phyloP scores from a whole-genome alignment of 2,113 vertebrate genomes.

The Plectropomus leopardus region DNA sequence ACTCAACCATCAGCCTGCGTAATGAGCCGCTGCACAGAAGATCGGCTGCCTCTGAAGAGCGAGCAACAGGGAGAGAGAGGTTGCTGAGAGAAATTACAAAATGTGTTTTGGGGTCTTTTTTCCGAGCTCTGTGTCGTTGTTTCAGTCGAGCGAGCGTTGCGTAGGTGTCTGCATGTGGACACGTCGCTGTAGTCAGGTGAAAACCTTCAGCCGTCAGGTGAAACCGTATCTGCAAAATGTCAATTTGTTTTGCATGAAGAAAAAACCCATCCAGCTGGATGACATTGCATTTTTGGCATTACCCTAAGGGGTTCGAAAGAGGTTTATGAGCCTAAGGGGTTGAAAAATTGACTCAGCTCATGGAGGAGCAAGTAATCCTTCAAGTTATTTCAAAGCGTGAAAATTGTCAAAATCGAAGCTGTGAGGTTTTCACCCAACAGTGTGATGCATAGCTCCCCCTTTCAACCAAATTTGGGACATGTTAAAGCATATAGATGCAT shows the following conservation, averaged over 20 bases:
- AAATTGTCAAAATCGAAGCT: slow-evolving; percentile 54
- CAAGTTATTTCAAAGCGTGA: slow-evolving; percentile 61
- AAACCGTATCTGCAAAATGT: slow-evolving; percentile 33
- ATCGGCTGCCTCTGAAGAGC: slow-evolving; percentile 61
- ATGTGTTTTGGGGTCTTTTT: slow-evolving; percentile 42
- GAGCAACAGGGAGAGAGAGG: slow-evolving; percentile 38
- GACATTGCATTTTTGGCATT: slow-evolving; percentile 56
- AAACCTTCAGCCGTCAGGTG: slow-evolving; percentile 51
- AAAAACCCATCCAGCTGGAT: slow-evolving; percentile 32
- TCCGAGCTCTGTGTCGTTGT: slow-evolving; percentile 31
- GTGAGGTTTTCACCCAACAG: slow-evolving; percentile 36
- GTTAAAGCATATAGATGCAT: slow-evolving; percentile 10
- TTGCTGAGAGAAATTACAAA: slow-evolving; percentile 51
- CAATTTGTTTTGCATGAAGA: not conserved
- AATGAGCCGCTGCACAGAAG: slow-evolving; percentile 73
- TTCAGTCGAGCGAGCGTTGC: slow-evolving; percentile 37
- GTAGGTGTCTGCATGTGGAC: slow-evolving; percentile 36
- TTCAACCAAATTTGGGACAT: slow-evolving; percentile 26
- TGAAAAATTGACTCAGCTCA: slow-evolving; percentile 56
- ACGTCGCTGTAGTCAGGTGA: slow-evolving; percentile 32
- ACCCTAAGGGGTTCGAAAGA: slow-evolving; percentile 52
- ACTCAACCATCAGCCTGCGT: slow-evolving; percentile 78
- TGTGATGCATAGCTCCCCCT: slow-evolving; percentile 17
- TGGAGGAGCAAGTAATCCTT: slow-evolving; percentile 56
- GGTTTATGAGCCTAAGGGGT: slow-evolving; percentile 55